Evolutionary conservation across 2,797 vertebrate species (phyloP), one percentile per base, ranked within the genome.

Genomic region (Gephyroberyx darwinii): DNA sequence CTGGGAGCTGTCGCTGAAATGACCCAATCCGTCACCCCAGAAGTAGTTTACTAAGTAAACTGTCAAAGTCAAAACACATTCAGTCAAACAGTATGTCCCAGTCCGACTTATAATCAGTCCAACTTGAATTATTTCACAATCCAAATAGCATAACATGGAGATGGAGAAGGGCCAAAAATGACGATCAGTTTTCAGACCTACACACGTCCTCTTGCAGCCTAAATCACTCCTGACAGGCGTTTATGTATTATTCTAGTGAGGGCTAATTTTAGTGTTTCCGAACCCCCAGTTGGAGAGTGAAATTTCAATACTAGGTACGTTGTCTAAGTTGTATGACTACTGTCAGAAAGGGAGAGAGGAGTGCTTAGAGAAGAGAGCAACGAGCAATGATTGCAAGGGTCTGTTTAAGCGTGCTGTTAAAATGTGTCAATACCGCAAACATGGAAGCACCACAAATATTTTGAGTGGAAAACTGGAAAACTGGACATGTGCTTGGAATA

Each of bases 221-320:
- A 77, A 83, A 92, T 87, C 75, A 35, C 65, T 74, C 64, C 75
- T 86, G 88, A 92, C 89, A 88, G 85, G 82, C 82, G 48, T 84
- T 90, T 86, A 89, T 71, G 78, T 87, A 65, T 90, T 84, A 87
- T 87, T 87, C 68, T 81, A 89, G 86, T 9, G 48, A 76, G 58
- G 33, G 76, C 80, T 84, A 84, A 88, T 90, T 90, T 86, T 80
- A 84, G 77, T 53, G 80, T 86, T 90, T 78, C 78, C 60, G 54
- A 81, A 80, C 35, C 63, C 65, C 62, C 51, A 43, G 68, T 65
- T 77, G 74, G 65, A 87, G 86, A 88, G 76, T 50, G 77, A 84
- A 71, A 78, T 75, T 77, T 83, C 77, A 77, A 65, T 13, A 20
- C n/a, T 1, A 58, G 52, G 52, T 67, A 55, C 5, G 52, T 77